Evolutionary conservation across 2,113 vertebrate species (phyloP).

Genomic region (Mirza zaza): DNA sequence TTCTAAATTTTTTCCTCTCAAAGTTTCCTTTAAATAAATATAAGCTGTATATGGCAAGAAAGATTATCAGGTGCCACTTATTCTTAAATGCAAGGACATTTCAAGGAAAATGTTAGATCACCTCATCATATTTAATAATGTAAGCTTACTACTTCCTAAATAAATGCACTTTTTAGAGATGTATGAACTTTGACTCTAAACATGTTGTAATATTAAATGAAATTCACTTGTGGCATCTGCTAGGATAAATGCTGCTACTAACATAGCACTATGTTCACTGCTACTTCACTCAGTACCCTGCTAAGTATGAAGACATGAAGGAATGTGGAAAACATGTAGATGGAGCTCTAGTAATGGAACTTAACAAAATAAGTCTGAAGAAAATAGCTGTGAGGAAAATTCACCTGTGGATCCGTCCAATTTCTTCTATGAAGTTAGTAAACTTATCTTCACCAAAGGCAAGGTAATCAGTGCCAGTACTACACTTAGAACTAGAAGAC

Average conservation of each 20-base stretch:
- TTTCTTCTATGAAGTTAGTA: slow-evolving; percentile 90
- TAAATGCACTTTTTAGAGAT: neutral
- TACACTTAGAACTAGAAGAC: neutral
- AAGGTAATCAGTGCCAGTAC: slow-evolving; percentile 86
- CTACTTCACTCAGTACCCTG: neutral
- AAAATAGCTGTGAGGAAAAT: slow-evolving; percentile 65
- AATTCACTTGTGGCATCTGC: neutral
- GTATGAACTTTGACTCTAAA: neutral
- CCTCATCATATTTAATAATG: neutral
- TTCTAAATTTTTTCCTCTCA: neutral
- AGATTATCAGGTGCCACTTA: neutral
- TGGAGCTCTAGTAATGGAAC: slow-evolving; percentile 25
- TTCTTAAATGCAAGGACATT: slow-evolving; percentile 4
- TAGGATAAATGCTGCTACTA: neutral
- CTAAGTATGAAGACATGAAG: slow-evolving; percentile 65
- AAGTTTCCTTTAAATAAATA: slow-evolving; percentile 42
- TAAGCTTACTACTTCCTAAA: neutral
- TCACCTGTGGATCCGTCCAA: slow-evolving; percentile 60
- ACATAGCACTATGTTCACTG: no score
- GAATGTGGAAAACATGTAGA: slow-evolving; percentile 59
- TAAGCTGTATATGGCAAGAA: neutral
- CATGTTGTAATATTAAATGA: neutral
- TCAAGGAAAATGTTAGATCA: neutral
- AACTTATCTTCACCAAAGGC: slow-evolving; percentile 90
- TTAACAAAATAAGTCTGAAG: slow-evolving; percentile 73